A percentile compares a stretch with the other conserved stretches of the same genome.
phyloP scores from a whole-genome alignment of 2,113 vertebrate genomes.

The Procavia capensis region DNA sequence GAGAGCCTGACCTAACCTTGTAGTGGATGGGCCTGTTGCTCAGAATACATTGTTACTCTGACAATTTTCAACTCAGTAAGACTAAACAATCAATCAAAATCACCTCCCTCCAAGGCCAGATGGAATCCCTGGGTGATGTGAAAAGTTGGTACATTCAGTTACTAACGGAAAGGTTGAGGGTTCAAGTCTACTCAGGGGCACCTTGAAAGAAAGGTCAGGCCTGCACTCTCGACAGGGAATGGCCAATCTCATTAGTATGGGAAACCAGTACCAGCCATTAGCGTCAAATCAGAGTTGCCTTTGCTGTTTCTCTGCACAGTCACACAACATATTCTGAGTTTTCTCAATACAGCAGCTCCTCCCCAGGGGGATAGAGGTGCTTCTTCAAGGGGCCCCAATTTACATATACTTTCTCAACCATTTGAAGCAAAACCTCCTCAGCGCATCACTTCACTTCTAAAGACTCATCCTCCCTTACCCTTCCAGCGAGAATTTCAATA shows the following conservation, averaged over 20 bases:
- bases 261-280: slow-evolving; percentile 31
- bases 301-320: slow-evolving; percentile 52
- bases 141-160: neutral
- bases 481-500: slow-evolving; percentile 74
- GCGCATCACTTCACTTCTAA: slow-evolving; percentile 80
- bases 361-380: slow-evolving; percentile 35
- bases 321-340: slow-evolving; percentile 55
- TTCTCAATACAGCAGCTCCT: slow-evolving; percentile 61
- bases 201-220: neutral
- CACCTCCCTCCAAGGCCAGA: neutral
- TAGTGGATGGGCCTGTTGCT: neutral
- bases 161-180: neutral
- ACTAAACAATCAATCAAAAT: neutral
- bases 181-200: neutral
- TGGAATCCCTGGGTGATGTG: neutral
- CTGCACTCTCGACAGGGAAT: slow-evolving; percentile 12
- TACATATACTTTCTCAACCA: slow-evolving; percentile 76
- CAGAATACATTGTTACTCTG: neutral
- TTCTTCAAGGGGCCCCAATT: slow-evolving; percentile 61
- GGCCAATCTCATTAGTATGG: slow-evolving; percentile 59
- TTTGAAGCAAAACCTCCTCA: slow-evolving; percentile 80
- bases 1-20: neutral
- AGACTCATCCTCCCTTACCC: slow-evolving; percentile 77
- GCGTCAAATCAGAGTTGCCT: slow-evolving; percentile 43
- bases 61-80: neutral